Conservation (phyloP, 2,797 vertebrate genomes). For the Mustela erminea region DNA sequence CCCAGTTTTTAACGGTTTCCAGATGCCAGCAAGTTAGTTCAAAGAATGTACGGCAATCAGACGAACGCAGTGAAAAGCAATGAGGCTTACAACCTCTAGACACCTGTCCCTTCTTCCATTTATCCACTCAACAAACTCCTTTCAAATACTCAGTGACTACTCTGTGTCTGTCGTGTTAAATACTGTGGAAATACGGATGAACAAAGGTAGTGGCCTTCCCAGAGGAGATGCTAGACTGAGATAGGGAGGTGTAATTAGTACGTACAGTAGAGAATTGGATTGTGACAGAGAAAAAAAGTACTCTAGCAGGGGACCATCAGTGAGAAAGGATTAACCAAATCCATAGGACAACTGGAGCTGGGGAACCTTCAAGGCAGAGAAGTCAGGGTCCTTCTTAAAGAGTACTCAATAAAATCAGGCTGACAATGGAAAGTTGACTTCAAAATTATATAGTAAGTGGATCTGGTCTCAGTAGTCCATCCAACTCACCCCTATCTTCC, state of each 20-base stretch:
- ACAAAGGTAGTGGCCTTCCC: background rate
- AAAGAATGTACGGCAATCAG: background rate
- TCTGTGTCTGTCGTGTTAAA: background rate
- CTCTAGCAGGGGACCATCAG: no score
- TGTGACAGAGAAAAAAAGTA: background rate
- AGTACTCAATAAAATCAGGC: background rate
- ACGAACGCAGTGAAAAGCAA: constrained; percentile 34
- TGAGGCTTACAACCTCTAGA: background rate
- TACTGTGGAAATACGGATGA: background rate
- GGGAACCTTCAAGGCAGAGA: background rate
- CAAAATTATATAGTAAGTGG: background rate
- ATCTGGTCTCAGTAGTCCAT: background rate
- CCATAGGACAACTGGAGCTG: background rate
- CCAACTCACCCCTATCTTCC: background rate
- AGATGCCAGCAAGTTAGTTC: background rate
- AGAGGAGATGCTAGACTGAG: background rate
- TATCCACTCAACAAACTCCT: constrained; percentile 5
- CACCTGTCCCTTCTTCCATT: background rate
- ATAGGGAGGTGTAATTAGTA: background rate
- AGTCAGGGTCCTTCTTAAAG: background rate
- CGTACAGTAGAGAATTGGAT: background rate
- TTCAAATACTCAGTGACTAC: background rate
- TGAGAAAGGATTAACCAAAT: background rate
- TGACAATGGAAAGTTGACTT: constrained; percentile 24
- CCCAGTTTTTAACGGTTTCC: constrained; percentile 13